Evolutionary conservation across 2,113 vertebrate genomes (phyloP), one percentile per base, ranked within the genome.

Genomic region (Callipepla squamata): DNA sequence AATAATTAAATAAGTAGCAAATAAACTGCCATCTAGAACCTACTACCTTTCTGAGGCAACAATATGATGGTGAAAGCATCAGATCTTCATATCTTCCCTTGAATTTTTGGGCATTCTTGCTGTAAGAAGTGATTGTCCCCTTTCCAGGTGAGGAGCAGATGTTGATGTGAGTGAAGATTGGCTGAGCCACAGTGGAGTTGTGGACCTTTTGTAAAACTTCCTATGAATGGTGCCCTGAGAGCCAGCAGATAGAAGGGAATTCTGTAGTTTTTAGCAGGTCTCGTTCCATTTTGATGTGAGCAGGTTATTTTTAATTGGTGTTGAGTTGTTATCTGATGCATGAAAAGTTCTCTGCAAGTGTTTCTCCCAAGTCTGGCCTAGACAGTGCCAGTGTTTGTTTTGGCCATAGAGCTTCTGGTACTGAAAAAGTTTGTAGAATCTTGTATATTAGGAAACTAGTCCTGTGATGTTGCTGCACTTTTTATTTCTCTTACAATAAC

Each of bases 11-110:
- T 62, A 40, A 11, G 20, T 50, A 58, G 21, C 26, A 85, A 65
- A 87, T 30, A 47, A 65, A 9, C 8, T 47, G 3, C 18, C 8
- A 13, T 17, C 25, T 59, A 50, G 25, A 74, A 8, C 40, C 7
- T 42, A 34, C 25, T 72, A 25, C 17, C 17, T 87, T 85, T 78
- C 67, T 77, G 47, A 57, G 68, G 11, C 23, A 78, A 18, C 8
- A 42, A 5, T 0, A 0, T 15, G 4, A 0, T 22, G 20, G 13
- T 36, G 51, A 77, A 72, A 72, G 4, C 53, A 38, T 25, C 9
- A 42, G 12, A 4, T 34, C 2, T 89, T 16, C 51, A 2, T 30
- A 15, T 20, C 61, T 44, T 38, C 19, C 23, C 50, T 66, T 80
- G 63, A 23, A 42, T 21, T 16, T 21, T 7, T n/a, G n/a, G 38